phyloP scores from a whole-genome alignment of 2,888 invertebrate genomes.

The Callyntrura sp. region DNA sequence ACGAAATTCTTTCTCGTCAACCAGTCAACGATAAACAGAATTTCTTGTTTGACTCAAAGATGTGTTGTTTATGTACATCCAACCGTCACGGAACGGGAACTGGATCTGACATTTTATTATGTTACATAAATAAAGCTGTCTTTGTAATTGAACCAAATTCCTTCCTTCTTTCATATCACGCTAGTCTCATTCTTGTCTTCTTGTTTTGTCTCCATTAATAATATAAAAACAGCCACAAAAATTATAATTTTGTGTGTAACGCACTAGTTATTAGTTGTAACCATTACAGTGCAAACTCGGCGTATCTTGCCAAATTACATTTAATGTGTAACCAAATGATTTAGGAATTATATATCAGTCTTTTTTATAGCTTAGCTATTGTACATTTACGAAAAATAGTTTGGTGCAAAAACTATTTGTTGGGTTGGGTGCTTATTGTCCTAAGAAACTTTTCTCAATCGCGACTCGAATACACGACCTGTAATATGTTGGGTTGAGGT shows the following conservation, averaged over 20 bases:
- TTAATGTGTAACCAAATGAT: not conserved
- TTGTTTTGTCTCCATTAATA: constrained; percentile 55
- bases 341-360: not conserved
- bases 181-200: not conserved
- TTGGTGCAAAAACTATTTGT: not conserved
- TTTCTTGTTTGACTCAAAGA: too few relatives aligned
- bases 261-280: constrained; percentile 56
- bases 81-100: constrained; percentile 24
- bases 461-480: not conserved
- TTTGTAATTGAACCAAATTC: constrained; percentile 56
- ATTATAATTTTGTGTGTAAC: constrained; percentile 60
- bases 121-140: constrained; percentile 40
- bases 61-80: not conserved
- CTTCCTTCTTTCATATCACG: constrained; percentile 19
- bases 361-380: not conserved
- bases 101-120: constrained; percentile 15
- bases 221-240: constrained; percentile 47
- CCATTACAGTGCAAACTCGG: not conserved
- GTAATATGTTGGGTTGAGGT: not conserved
- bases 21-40: constrained; percentile 40
- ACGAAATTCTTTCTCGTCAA: constrained; percentile 53
- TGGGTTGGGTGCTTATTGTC: not conserved
- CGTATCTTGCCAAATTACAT: constrained; percentile 32
- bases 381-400: not conserved
- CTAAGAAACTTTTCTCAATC: not conserved